Base-by-base conservation (phyloP, 2,797 vertebrate genomes). In the Potorous gilbertii region DNA sequence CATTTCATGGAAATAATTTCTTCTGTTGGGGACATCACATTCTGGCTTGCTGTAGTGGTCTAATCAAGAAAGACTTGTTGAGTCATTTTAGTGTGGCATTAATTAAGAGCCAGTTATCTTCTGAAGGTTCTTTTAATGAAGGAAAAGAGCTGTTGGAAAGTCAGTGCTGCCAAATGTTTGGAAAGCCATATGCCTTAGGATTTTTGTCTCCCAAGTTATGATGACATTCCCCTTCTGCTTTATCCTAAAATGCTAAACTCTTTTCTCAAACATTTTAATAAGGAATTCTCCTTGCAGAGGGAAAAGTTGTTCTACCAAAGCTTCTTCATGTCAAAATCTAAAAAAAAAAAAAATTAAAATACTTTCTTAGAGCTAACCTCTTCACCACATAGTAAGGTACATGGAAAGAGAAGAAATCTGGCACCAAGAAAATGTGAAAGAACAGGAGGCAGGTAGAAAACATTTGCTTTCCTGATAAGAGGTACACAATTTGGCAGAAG, bases 21-120 rank as follows among this genome's bases (percentile, higher is more conserved):
- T 74, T 31, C 89, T n/a, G 28, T 24, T 90, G 4, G 56, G 94
- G 14, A 93, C 92, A 94, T 50, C 90, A 91, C 91, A 91, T 14
- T 1, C 56, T 52, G 21, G 46, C 50, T 94, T 0, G 28, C 52
- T 54, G 18, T 29, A 91, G 56, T 34, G 16, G 31, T 0, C n/a
- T 31, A 95, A 87, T 92, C 96, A 66, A 94, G 91, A 9, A 13
- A 92, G 54, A 46, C 93, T 89, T 95, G 59, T 56, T 50, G 55
- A 94, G 56, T 18, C 54, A 18, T 28, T 97, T 96, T 54, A 96
- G 92, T 92, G 95, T 31, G 40, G 56, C 0, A 1, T 93, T 95
- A 96, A 96, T 97, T 94, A 96, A 97, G 66, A 94, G 54, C 52
- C 97, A 90, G 66, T 87, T 96, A 94, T 56, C 91, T 96, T 97